Evolutionary conservation across 2,113 vertebrate genomes (phyloP).

Genomic region (Brevimyrus niger): DNA sequence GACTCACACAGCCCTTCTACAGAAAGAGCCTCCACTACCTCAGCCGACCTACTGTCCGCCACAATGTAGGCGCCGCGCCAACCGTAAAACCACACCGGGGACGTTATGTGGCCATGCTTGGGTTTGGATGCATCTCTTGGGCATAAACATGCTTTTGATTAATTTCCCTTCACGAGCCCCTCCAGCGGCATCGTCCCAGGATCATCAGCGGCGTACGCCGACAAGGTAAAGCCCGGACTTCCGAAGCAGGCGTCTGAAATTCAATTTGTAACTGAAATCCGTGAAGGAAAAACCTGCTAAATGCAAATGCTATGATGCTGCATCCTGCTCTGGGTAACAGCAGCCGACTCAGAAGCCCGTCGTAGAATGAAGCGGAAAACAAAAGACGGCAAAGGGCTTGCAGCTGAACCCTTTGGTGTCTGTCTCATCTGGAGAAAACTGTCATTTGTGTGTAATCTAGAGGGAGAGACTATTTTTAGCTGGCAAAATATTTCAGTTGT

Average conservation of each 20-base stretch:
- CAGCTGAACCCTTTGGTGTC: not conserved
- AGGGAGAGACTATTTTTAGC: not conserved
- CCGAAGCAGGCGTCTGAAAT: not conserved
- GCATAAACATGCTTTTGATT: not conserved
- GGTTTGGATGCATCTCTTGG: not conserved
- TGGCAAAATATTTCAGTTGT: conserved; percentile 29
- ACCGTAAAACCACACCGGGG: not conserved
- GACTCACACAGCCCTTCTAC: not conserved
- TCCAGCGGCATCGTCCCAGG: not conserved
- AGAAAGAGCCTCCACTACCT: not conserved
- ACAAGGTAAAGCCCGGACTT: not conserved
- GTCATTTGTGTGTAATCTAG: not conserved
- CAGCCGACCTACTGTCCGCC: not conserved
- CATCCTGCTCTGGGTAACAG: not conserved
- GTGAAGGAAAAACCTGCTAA: not conserved
- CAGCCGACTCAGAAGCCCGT: not conserved
- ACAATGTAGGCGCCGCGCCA: not conserved
- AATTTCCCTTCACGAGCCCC: not conserved
- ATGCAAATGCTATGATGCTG: not conserved
- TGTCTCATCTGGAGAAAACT: not conserved
- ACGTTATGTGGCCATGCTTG: not conserved
- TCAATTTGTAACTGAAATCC: not conserved
- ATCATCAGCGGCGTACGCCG: not conserved
- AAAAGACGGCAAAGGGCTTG: not conserved
- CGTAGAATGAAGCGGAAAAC: not conserved